A percentile compares a stretch with the other conserved stretches of the same genome.
Evolutionary conservation across 2,797 vertebrate genomes (phyloP).

Genomic region (Rhynchotus rufescens): DNA sequence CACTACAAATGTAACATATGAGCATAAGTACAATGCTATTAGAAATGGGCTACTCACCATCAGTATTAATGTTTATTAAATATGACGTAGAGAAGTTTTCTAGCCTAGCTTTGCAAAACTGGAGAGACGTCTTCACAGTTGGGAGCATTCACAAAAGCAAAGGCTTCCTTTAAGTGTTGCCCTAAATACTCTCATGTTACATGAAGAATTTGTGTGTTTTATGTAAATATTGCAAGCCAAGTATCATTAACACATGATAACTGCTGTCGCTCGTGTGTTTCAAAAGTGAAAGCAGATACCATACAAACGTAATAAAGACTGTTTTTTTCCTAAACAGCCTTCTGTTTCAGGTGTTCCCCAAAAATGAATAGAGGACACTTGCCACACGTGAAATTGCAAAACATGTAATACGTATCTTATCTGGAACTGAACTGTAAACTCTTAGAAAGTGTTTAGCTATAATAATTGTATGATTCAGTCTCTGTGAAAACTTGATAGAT

Average conservation of each 20-base stretch:
- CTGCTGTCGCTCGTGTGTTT: neutral
- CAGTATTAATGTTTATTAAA: neutral
- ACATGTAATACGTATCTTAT: neutral
- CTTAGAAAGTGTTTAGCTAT: fast-evolving
- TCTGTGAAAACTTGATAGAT: neutral
- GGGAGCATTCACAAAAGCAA: neutral
- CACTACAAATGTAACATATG: neutral
- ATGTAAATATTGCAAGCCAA: neutral
- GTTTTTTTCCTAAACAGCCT: fast-evolving
- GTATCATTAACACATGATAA: neutral
- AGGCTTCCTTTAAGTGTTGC: neutral
- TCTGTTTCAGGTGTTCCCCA: neutral
- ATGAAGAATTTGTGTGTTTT: neutral
- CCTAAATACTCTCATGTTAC: neutral
- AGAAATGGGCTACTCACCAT: neutral
- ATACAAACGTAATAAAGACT: neutral
- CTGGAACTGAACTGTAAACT: neutral
- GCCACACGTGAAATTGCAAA: neutral
- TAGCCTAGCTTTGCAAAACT: neutral
- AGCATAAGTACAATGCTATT: neutral
- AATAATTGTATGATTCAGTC: neutral
- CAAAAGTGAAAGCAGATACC: neutral
- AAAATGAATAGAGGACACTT: fast-evolving
- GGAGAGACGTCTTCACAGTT: neutral
- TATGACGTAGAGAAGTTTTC: neutral